phyloP scores from a whole-genome alignment of 2,797 vertebrate species.

The Emydoidea blandingii region DNA sequence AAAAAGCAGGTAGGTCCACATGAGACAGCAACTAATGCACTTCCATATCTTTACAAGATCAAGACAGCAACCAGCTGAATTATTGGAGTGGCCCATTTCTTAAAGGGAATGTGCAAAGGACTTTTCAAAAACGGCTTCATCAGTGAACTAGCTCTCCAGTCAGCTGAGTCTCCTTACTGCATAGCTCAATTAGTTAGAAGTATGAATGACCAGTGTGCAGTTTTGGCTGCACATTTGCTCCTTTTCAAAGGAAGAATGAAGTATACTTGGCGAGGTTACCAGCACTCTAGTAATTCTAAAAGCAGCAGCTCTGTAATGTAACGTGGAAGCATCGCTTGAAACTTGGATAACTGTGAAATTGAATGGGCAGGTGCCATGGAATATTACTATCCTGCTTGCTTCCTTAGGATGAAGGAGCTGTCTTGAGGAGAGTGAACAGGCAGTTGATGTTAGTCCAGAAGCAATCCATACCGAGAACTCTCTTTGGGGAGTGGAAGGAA shows the following conservation, averaged over 20 bases:
- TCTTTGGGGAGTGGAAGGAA: neutral
- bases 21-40: neutral
- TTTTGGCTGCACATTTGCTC: neutral
- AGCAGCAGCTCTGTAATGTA: neutral
- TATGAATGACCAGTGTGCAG: neutral
- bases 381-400: neutral
- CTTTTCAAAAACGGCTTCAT: constrained; percentile 35
- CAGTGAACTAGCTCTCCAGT: neutral
- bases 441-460: neutral
- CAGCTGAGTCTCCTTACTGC: neutral
- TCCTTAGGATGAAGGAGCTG: neutral
- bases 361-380: neutral
- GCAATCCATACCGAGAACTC: neutral
- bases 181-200: neutral
- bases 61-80: constrained; percentile 39
- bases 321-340: neutral
- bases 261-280: neutral
- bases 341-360: neutral
- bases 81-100: constrained; percentile 13
- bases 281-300: neutral
- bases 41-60: constrained; percentile 43
- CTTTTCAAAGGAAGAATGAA: neutral
- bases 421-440: neutral
- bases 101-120: constrained; percentile 30
- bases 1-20: constrained; percentile 20